Base-by-base conservation (phyloP, 2,888 invertebrate genomes). In the Apotomis betuletana region DNA sequence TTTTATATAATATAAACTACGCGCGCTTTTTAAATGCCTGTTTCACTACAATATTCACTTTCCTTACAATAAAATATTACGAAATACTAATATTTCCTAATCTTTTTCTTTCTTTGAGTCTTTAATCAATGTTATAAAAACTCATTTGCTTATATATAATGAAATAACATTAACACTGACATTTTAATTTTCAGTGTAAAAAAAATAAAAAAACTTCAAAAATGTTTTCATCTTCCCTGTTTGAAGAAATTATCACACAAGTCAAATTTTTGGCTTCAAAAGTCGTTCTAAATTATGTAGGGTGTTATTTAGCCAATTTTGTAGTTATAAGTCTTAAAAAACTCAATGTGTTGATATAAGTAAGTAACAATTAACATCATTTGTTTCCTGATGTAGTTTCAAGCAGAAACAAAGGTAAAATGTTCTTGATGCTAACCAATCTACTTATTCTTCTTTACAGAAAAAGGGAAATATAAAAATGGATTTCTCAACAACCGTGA, bases 211-310 rank as follows among this genome's bases (percentile, higher is more conserved):
- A 87, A 88, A 88, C 83, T 80, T 87, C 88, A 91, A 91, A 87
- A 91, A 93, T 92, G 92, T 87, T 90, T 92, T 90, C 92, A 90
- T 91, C 91, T 91, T 91, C 92, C 90, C 89, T 92, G 83, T 81
- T 92, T 80, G 90, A 91, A 82, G 92, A 92, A 92, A 90, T 93
- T 83, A 70, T 92, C 67, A 72, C 85, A 77, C 92, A 92, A 79
- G 76, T 92, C 69, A 92, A 92, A 86, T 90, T 93, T 89, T 89
- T 92, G 83, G 90, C 87, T 68, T 90, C 90, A 75, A 93, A 93
- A 88, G 88, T 90, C 65, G 78, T 93, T 77, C 75, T 93, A 91
- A 93, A 93, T 91, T 93, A 92, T 91, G 89, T 93, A 86, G 93
- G 92, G 89, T 92, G 91, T 86, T 90, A 90, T 77, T 85, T 93